Evolutionary conservation across 2,888 invertebrate species (phyloP).

Genomic region (Scelioninae gen. 1): DNA sequence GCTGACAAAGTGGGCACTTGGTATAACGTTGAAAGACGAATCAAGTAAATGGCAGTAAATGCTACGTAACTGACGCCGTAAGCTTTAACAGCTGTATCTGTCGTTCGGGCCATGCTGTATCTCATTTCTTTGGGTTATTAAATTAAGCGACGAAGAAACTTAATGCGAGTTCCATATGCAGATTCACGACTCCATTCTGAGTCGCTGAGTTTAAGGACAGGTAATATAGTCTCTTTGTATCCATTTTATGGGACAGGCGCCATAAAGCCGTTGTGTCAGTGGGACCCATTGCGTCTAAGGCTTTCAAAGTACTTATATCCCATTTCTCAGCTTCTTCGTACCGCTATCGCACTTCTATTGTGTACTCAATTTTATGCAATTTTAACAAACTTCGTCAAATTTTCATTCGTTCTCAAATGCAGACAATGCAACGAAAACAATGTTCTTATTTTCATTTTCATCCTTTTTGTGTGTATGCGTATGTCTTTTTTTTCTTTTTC

Average conservation of each 20-base stretch:
- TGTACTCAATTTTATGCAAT: slow-evolving; percentile 54
- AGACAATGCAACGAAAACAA: slow-evolving; percentile 19
- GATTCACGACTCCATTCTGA: slow-evolving; percentile 79
- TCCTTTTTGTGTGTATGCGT: background rate
- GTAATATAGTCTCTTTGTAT: slow-evolving; percentile 82
- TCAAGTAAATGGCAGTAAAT: slow-evolving; percentile 62
- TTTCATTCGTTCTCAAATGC: slow-evolving; percentile 36
- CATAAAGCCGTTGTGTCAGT: slow-evolving; percentile 76
- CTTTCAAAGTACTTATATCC: slow-evolving; percentile 55
- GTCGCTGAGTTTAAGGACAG: slow-evolving; percentile 71
- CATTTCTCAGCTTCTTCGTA: slow-evolving; percentile 43
- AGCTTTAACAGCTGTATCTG: slow-evolving; percentile 58
- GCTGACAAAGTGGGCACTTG: slow-evolving; percentile 51
- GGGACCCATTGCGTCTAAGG: slow-evolving; percentile 55
- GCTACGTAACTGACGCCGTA: slow-evolving; percentile 62
- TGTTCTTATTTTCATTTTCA: slow-evolving; percentile 4
- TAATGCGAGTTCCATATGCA: slow-evolving; percentile 83
- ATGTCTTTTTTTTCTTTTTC: background rate
- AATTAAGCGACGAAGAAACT: slow-evolving; percentile 83
- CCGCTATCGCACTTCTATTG: slow-evolving; percentile 30
- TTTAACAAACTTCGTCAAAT: slow-evolving; percentile 56
- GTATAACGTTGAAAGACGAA: slow-evolving; percentile 62
- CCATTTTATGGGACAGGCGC: slow-evolving; percentile 81
- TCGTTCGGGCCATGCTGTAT: slow-evolving; percentile 63
- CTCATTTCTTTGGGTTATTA: slow-evolving; percentile 77